A percentile compares a stretch with the other conserved stretches of the same genome.
Evolutionary conservation across 2,113 vertebrate species (phyloP).

Genomic region (Corythoichthys intestinalis): DNA sequence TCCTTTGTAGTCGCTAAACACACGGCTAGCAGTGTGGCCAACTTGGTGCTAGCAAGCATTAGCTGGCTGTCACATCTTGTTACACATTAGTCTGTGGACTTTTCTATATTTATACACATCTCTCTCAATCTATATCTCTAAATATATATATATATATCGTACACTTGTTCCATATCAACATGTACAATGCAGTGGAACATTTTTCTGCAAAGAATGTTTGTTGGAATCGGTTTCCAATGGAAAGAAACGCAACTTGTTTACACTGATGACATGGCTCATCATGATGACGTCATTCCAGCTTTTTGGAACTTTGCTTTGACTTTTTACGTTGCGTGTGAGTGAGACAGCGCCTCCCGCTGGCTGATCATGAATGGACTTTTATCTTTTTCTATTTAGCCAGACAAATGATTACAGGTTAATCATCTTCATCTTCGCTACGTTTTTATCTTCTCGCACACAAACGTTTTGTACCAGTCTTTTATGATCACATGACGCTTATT

Average conservation of each 20-base stretch:
- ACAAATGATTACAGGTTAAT: slow-evolving; percentile 4
- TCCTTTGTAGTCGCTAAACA: not conserved
- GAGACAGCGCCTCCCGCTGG: not conserved
- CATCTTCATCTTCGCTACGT: not conserved
- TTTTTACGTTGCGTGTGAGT: not conserved
- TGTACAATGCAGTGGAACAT: slow-evolving; percentile 1
- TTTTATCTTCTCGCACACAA: not conserved
- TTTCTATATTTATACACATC: not conserved
- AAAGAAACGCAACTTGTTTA: not conserved
- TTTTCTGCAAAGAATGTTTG: not conserved
- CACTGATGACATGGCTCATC: not conserved
- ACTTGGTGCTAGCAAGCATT: not conserved
- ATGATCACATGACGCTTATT: not conserved
- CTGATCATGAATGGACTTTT: not conserved
- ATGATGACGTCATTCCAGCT: not conserved
- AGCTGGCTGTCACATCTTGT: not conserved
- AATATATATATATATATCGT: not conserved
- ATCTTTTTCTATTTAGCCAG: not conserved
- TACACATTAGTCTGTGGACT: not conserved
- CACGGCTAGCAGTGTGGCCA: not conserved
- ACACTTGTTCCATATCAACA: not conserved
- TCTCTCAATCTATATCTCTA: not conserved
- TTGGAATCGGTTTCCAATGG: not conserved
- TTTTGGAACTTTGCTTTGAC: not conserved
- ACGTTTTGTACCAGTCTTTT: slow-evolving; percentile 9